Conservation (phyloP, 1,140 invertebrate genomes). For the Drosophila takahashii region DNA sequence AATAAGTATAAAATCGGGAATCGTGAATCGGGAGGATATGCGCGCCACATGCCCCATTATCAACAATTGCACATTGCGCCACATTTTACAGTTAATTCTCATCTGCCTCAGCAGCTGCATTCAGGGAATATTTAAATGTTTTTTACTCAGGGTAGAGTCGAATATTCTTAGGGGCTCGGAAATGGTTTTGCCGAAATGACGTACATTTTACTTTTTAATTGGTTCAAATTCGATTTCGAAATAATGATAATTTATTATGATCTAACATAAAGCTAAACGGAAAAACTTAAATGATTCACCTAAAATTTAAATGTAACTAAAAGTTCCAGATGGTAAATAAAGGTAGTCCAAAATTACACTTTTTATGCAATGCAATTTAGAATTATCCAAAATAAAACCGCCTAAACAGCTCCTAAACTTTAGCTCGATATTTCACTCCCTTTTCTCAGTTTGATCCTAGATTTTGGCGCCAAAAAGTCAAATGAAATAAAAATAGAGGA, state of each 20-base stretch:
- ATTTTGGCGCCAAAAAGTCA: constrained; percentile 64
- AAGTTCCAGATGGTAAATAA: no score
- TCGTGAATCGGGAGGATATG: constrained; percentile 44
- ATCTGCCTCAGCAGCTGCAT: constrained; percentile 21
- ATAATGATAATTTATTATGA: neutral
- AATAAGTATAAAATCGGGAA: neutral
- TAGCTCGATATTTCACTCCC: neutral
- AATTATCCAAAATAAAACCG: no score
- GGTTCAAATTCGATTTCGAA: neutral
- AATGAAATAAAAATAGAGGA: constrained; percentile 25
- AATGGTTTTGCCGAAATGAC: neutral
- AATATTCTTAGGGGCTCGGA: neutral
- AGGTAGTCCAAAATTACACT: no score
- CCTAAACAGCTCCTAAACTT: no score
- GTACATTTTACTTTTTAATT: neutral
- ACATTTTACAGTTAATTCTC: constrained; percentile 77
- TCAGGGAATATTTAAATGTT: neutral
- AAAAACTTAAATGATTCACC: no score
- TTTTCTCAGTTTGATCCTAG: constrained; percentile 31
- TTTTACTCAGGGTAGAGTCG: neutral
- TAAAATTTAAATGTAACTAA: no score
- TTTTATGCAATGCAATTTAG: no score
- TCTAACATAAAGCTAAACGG: no score
- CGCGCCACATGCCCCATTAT: constrained; percentile 79
- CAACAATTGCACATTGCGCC: constrained; percentile 79